Conservation (phyloP, 2,888 invertebrate genomes). For the Phengaris alcon region DNA sequence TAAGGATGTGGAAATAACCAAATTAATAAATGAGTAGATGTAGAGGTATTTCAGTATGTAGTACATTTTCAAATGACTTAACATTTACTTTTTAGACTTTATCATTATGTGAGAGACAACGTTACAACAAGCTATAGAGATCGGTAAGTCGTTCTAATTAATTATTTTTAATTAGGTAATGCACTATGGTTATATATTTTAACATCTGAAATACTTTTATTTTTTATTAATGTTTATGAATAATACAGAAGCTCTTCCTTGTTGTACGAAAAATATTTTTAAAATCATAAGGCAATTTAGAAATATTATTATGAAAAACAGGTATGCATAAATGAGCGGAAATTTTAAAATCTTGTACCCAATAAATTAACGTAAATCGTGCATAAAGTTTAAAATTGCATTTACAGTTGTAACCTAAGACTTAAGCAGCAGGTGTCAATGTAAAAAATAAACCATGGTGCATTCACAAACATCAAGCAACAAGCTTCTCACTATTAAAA, state of each 20-base stretch:
- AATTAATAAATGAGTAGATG: background rate
- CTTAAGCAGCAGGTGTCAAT: background rate
- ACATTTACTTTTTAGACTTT: background rate
- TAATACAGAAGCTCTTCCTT: background rate
- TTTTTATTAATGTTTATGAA: background rate
- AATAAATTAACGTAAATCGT: background rate
- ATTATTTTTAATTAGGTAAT: background rate
- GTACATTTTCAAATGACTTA: background rate
- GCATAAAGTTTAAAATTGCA: background rate
- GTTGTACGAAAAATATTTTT: background rate
- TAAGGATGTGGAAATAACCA: background rate
- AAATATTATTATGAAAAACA: background rate
- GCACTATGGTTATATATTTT: constrained; percentile 24
- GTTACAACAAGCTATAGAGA: background rate
- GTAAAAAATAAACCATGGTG: constrained; percentile 25
- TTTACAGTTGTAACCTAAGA: background rate
- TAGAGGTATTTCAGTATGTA: background rate
- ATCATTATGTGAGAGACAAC: constrained; percentile 24
- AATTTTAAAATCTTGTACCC: background rate
- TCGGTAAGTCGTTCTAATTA: background rate
- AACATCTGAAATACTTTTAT: constrained; percentile 12
- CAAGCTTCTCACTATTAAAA: background rate
- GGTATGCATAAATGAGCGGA: background rate
- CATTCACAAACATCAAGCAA: constrained; percentile 1
- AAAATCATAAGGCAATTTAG: background rate